Base-by-base conservation (phyloP, 2,797 vertebrate genomes). In the Erethizon dorsatum region DNA sequence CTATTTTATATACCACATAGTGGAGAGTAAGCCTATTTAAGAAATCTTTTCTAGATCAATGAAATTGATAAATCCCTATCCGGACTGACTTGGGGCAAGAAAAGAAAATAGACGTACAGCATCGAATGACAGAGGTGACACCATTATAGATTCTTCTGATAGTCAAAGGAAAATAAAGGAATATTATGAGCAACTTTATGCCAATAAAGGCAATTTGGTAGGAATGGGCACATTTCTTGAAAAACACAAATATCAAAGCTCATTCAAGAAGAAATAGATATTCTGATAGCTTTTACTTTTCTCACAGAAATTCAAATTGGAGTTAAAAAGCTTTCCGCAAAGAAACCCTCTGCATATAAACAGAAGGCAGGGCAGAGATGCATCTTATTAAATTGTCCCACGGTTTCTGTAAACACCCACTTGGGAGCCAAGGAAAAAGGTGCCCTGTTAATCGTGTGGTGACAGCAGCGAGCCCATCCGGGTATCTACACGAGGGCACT, bases 211-310 rank as follows among this genome's bases (percentile, higher is more conserved):
- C 45, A 67, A 20, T 37, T 69, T 89, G 71, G 45, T 18, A 82
- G 20, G 90, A 82, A 87, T n/a, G 37, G 17, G 61, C 6, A 37
- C 2, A 83, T 80, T 59, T 92, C 57, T 95, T 83, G 20, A 75
- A 37, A 69, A 69, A 28, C 71, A 47, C 71, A 26, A 73, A 73
- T 45, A 26, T 24, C 71, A 85, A 84, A 52, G 22, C 15, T 80
- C 37, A 84, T n/a, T 92, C n/a, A 90, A 88, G 71, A 93, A 80
- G 33, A 73, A 83, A 87, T 0, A 86, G 45, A 67, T 69, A 33
- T 77, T 13, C 31, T 54, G 26, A 33, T 50, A 92, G 26, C 20
- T 15, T 75, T 45, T 45, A 47, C 13, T 5, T 8, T 12, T 41
- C 56, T 63, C 33, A 92, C 24, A 90, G 79, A 75, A 88, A 82